A percentile compares a stretch with the other conserved stretches of the same genome.
Evolutionary conservation across 2,113 vertebrate species (phyloP).

Genomic region (Meleagris gallopavo): DNA sequence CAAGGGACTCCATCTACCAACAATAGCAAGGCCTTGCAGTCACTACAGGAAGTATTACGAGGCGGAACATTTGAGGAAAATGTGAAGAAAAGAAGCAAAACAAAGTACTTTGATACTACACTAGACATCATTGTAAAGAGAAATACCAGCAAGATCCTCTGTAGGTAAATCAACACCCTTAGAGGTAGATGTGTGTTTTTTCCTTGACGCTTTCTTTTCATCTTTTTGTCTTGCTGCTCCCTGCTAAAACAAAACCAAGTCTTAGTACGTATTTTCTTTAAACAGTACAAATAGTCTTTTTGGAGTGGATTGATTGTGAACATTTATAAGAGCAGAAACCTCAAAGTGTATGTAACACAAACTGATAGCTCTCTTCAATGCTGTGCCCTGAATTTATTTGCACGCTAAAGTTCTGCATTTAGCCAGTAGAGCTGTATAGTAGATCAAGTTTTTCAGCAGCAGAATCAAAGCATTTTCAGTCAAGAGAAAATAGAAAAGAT

Average conservation of each 20-base stretch:
- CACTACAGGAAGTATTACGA: neutral
- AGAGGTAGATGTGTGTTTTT: neutral
- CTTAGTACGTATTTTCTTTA: neutral
- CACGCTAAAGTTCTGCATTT: neutral
- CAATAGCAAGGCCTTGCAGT: rapidly evolving
- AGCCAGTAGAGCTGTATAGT: neutral
- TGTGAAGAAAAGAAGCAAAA: rapidly evolving
- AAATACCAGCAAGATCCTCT: neutral
- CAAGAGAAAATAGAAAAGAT: neutral
- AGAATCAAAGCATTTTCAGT: neutral
- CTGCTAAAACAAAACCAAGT: neutral
- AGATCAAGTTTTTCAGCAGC: neutral
- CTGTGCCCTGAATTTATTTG: neutral
- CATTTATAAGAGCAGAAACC: neutral
- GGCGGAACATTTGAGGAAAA: neutral
- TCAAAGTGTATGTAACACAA: neutral
- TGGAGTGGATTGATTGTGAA: too few relatives aligned
- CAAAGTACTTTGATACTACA: neutral
- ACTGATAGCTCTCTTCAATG: neutral
- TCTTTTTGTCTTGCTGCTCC: neutral
- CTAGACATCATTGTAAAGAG: neutral
- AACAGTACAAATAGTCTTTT: neutral
- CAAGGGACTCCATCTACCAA: neutral
- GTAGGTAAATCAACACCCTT: neutral
- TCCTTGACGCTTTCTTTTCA: neutral